Conservation (phyloP, 1,140 invertebrate genomes). For the Maconellicoccus hirsutus region DNA sequence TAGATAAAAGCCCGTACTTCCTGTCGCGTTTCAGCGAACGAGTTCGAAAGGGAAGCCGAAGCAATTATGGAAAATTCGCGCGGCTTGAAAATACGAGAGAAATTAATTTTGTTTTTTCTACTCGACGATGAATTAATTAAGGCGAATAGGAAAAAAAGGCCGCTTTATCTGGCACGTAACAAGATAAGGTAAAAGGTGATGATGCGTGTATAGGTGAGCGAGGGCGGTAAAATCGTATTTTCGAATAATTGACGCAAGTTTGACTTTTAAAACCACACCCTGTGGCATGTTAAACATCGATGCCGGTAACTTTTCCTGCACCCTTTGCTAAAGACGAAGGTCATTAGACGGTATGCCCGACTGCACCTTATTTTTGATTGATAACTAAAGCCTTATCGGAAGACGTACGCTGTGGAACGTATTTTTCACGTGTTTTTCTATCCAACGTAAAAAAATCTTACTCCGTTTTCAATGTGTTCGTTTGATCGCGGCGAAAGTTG, state of each 20-base stretch:
- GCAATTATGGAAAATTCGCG: background rate
- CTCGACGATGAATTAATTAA: constrained; percentile 2
- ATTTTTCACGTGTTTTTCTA: background rate
- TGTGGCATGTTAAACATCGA: constrained; percentile 3
- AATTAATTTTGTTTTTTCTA: background rate
- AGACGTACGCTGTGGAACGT: background rate
- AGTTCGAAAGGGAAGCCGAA: background rate
- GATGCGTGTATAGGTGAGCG: background rate
- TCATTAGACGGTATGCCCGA: constrained; percentile 5
- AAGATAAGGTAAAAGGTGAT: background rate
- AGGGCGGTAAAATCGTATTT: background rate
- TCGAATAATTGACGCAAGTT: background rate
- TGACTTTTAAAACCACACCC: background rate
- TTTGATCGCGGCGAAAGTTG: constrained; percentile 24
- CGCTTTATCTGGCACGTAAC: no score
- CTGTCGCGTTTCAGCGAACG: no score
- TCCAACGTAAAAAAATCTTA: constrained; percentile 1
- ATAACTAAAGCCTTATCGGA: background rate
- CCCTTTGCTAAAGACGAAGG: background rate
- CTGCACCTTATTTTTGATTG: constrained; percentile 4
- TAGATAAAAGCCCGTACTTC: no score
- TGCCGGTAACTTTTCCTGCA: constrained; percentile 2
- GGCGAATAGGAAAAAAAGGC: no score
- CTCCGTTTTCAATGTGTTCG: background rate
- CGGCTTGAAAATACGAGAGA: background rate